phyloP scores from a whole-genome alignment of 2,797 vertebrate genomes.

The Astyanax mexicanus region DNA sequence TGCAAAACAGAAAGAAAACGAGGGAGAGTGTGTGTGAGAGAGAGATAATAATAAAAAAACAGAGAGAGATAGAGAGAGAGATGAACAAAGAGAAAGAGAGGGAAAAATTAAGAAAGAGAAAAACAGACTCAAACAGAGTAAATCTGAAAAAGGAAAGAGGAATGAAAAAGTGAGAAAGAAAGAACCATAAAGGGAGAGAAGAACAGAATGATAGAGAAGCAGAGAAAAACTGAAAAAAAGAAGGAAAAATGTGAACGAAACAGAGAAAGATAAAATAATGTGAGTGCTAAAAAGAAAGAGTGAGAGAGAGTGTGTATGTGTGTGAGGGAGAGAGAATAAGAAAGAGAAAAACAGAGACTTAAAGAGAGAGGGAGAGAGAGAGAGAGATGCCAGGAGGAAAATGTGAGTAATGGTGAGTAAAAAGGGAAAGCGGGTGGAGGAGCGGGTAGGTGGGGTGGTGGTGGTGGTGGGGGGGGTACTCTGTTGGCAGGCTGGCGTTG shows the following conservation, averaged over 20 bases:
- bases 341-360: background rate
- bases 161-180: background rate
- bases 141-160: too few species aligned
- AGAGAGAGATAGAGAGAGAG: background rate
- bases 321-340: background rate
- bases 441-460: conserved; percentile 40
- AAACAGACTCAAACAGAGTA: conserved; percentile 2
- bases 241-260: background rate
- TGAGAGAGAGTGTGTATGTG: too few species aligned
- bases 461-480: conserved; percentile 52
- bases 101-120: background rate
- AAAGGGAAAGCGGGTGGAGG: conserved; percentile 24
- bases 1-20: too few species aligned
- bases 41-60: background rate
- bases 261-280: background rate
- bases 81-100: background rate
- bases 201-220: conserved; percentile 30
- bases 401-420: conserved; percentile 60
- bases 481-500: conserved; percentile 56
- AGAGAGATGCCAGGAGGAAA: conserved; percentile 54
- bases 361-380: conserved; percentile 1
- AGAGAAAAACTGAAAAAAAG: too few species aligned
- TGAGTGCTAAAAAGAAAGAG: background rate
- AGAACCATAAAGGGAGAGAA: conserved; percentile 7
- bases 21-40: background rate